Evolutionary conservation across 2,888 invertebrate genomes (phyloP).

Genomic region (Andricus curvator): DNA sequence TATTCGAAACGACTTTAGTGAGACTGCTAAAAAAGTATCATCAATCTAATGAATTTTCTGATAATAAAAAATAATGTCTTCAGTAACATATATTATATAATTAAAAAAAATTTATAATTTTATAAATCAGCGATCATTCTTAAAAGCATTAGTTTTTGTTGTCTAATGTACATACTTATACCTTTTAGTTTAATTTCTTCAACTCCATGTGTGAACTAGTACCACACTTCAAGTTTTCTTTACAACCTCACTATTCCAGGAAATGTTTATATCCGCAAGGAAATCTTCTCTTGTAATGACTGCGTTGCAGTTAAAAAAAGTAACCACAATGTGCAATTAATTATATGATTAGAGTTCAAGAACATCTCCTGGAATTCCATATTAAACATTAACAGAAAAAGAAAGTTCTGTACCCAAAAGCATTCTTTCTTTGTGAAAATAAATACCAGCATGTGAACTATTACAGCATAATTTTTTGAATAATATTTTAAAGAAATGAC

Average conservation of each 20-base stretch:
- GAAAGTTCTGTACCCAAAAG: not conserved
- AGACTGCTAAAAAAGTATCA: not conserved
- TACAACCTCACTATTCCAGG: not conserved
- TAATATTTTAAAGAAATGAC: too few relatives aligned
- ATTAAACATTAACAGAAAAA: not conserved
- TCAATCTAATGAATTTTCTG: not conserved
- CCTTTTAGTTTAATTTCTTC: not conserved
- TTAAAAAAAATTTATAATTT: too few relatives aligned
- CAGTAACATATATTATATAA: not conserved
- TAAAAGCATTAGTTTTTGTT: too few relatives aligned
- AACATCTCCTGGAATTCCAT: not conserved
- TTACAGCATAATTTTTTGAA: too few relatives aligned
- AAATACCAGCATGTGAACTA: too few relatives aligned
- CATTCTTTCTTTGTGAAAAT: too few relatives aligned
- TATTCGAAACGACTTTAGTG: not conserved
- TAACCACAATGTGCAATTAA: not conserved
- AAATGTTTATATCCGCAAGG: not conserved
- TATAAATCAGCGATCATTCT: too few relatives aligned
- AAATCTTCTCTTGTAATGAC: conserved; percentile 3
- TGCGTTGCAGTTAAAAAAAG: not conserved
- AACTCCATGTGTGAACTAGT: conserved; percentile 1
- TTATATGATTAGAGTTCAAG: not conserved
- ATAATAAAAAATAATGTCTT: not conserved
- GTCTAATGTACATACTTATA: not conserved
- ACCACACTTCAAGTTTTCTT: conserved; percentile 13